Percentiles rank a stretch among this genome's conserved stretches.
Conservation (phyloP, 2,888 invertebrate species). For the Clivina fossor region DNA sequence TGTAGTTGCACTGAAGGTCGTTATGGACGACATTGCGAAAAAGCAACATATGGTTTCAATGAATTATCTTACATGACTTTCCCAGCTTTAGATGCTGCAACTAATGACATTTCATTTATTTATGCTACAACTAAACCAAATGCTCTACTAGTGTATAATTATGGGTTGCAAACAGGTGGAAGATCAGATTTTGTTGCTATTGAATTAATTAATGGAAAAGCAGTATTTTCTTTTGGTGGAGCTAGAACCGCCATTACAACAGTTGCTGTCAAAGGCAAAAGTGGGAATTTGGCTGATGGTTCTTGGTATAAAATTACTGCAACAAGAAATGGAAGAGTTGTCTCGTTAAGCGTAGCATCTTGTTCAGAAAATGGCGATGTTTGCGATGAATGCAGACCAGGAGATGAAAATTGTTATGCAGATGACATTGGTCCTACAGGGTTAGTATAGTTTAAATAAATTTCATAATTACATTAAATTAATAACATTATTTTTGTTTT, state of each 20-base stretch:
- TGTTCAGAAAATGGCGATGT: constrained; percentile 85
- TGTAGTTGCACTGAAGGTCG: constrained; percentile 85
- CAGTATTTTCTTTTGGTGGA: constrained; percentile 88
- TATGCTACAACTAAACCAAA: constrained; percentile 88
- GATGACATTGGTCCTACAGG: constrained; percentile 87
- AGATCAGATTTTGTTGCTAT: constrained; percentile 91
- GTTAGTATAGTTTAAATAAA: constrained; percentile 58
- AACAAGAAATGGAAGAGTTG: constrained; percentile 84
- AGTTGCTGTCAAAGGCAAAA: constrained; percentile 66
- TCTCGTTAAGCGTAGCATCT: constrained; percentile 77
- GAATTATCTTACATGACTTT: constrained; percentile 90
- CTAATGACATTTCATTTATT: constrained; percentile 87
- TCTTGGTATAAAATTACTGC: constrained; percentile 91
- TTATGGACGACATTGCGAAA: constrained; percentile 89
- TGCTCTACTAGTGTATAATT: constrained; percentile 88
- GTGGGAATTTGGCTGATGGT: constrained; percentile 76
- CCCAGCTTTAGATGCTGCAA: constrained; percentile 79
- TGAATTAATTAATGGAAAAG: constrained; percentile 81
- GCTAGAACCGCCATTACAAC: constrained; percentile 85
- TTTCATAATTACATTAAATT: constrained; percentile 1
- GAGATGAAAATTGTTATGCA: constrained; percentile 78
- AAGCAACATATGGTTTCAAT: constrained; percentile 85
- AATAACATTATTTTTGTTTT: too few species aligned
- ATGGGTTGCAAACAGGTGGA: constrained; percentile 83
- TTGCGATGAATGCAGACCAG: constrained; percentile 84